phyloP scores from a whole-genome alignment of 2,888 invertebrate species.

The Drosophila buzzatii region DNA sequence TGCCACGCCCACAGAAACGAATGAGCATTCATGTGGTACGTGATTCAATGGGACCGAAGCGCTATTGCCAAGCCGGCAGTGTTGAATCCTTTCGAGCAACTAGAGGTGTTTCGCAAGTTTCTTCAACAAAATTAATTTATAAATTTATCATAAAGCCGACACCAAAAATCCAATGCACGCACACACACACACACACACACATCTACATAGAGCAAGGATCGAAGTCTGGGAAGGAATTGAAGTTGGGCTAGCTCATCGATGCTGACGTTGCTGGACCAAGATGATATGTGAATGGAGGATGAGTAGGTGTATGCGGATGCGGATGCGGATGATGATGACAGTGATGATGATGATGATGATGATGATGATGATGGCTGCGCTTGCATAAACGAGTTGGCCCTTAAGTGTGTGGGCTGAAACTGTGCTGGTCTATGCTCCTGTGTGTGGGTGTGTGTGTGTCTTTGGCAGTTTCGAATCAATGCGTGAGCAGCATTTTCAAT shows the following conservation, averaged over 20 bases:
- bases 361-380: conserved; percentile 63
- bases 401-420: conserved; percentile 63
- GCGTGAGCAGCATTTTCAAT: conserved; percentile 75
- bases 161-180: conserved; percentile 32
- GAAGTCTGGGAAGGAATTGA: conserved; percentile 44
- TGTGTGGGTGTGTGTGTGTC: conserved; percentile 17
- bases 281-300: conserved; percentile 42
- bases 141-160: conserved; percentile 64
- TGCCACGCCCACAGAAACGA: conserved; percentile 45
- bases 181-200: conserved; percentile 19
- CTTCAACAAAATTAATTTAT: conserved; percentile 59
- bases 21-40: conserved; percentile 43
- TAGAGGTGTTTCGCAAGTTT: conserved; percentile 39
- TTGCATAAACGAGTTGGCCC: conserved; percentile 76
- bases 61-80: background rate
- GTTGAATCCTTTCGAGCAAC: conserved; percentile 35
- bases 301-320: background rate
- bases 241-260: conserved; percentile 47
- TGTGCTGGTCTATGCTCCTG: background rate
- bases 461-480: conserved; percentile 54
- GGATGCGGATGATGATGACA: too few relatives aligned
- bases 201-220: conserved; percentile 15
- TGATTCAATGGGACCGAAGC: conserved; percentile 43
- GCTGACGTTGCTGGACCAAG: conserved; percentile 25
- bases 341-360: conserved; percentile 16